Evolutionary conservation across 2,113 vertebrate species (phyloP), one percentile per base, ranked within the genome.

Genomic region (Onychorhynchus coronatus): DNA sequence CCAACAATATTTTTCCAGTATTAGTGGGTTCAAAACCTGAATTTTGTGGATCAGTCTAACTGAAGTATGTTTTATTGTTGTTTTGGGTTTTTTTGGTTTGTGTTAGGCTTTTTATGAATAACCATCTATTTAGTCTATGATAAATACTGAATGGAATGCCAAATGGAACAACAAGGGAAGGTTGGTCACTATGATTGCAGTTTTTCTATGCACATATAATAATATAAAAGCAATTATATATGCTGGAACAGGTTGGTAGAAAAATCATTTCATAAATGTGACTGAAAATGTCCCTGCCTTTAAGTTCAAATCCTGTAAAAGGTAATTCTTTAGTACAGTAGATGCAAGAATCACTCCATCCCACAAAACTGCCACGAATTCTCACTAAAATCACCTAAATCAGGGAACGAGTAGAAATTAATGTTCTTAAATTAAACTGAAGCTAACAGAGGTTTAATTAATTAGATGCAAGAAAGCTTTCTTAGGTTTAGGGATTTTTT

Each of bases 341-440:
- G 88, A 53, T 87, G 25, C 63, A 95, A 86, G 22, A 92, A 95
- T 93, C 42, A 62, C 35, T 85, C 33, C 21, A 14, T 67, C 46
- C 95, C 76, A 85, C 41, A 86, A 88, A 96, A 91, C 56, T n/a
- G 42, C 44, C 41, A 83, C 6, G 24, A 14, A 88, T 61, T 87
- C 49, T 80, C 63, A 86, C 71, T 94, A 87, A 88, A 91, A 77
- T 81, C 88, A 94, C 53, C 22, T 80, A 75, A 84, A 95, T 90
- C 75, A 52, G 73, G 56, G 37, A 93, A 22, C 1, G 5, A 87
- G 46, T 59, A 93, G 44, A 71, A 94, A 85, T 93, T 75, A 50
- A 71, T 93, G 33, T 63, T 77, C 41, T 53, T 90, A 66, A 92
- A 93, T 37, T 20, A 91, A 94, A 77, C 53, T 39, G n/a, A 94